Evolutionary conservation across 2,797 vertebrate genomes (phyloP).

Genomic region (Helicolenus hilgendorfi): DNA sequence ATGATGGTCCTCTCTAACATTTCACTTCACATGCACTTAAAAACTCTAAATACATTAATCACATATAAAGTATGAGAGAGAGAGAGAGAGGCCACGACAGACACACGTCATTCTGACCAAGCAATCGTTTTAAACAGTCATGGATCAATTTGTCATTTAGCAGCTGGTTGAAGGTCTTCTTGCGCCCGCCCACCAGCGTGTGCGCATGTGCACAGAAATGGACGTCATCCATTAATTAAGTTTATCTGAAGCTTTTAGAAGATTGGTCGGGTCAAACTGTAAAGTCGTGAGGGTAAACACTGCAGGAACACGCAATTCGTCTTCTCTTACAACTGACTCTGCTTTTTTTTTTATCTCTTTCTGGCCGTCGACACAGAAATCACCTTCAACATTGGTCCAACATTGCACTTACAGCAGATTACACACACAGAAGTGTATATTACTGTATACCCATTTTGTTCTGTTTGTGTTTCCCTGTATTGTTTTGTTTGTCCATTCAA

Average conservation of each 20-base stretch:
- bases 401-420: constrained; percentile 30
- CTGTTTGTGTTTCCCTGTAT: background rate
- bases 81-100: background rate
- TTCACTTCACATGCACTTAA: background rate
- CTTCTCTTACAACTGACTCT: background rate
- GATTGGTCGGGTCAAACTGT: constrained; percentile 73
- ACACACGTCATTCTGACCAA: background rate
- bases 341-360: background rate
- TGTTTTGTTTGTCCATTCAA: background rate
- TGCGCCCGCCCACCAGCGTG: background rate
- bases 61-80: background rate
- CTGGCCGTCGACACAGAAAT: constrained; percentile 25
- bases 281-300: constrained; percentile 47
- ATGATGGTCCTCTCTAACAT: background rate
- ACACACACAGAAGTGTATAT: background rate
- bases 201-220: constrained; percentile 2
- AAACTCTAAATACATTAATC: background rate
- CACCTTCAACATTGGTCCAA: constrained; percentile 46
- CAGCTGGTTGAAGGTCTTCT: constrained; percentile 62
- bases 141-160: constrained; percentile 43
- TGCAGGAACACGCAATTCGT: constrained; percentile 25
- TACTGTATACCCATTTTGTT: background rate
- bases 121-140: constrained; percentile 37
- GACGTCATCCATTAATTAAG: constrained; percentile 64
- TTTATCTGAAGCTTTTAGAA: constrained; percentile 79